Base-by-base conservation (phyloP, 2,113 vertebrate species). In the Stictonetta naevosa region DNA sequence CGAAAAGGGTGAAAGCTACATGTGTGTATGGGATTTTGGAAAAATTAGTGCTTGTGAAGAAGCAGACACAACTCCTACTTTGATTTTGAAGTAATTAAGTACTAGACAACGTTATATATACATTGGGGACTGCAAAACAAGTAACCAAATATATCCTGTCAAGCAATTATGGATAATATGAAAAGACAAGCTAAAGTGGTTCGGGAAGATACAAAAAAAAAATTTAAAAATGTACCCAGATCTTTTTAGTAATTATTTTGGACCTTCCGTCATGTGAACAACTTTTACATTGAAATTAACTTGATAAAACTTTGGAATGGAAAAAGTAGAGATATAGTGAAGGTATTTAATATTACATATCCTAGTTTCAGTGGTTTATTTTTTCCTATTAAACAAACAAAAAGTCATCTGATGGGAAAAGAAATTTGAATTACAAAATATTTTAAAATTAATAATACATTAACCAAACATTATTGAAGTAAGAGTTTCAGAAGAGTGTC, bases 401-500 rank as follows among this genome's bases (percentile, higher is more conserved):
- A 64, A 91, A 62, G 3, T 50, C 15, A 29, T 75, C 33, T 62
- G 15, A 73, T 74, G 11, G 13, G 16, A 71, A 83, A 83, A 86
- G 4, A 81, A 84, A 89, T 78, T 53, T 63, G 31, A 92, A 78
- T 89, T 86, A 42, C 20, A 88, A 56, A 64, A 23, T 78, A 20
- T 63, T 86, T 94, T 71, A 17, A 63, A 81, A 92, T 95, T 75
- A 92, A 46, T 91, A 94, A 33, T 50, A 23, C 14, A 78, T 84
- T 92, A 69, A 69, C 34, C 17, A 62, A 87, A 62, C 8, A 75
- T 14, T 58, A 14, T 31, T 48, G 13, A 76, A 76, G 38, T 36
- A 82, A 53, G 14, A 46, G 68, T 85, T 85, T 77, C 42, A 36
- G 19, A 34, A 36, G 10, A 60, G 16, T 59, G 74, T 13, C 2